phyloP scores from a whole-genome alignment of 2,797 vertebrate genomes.

The Furcifer pardalis region DNA sequence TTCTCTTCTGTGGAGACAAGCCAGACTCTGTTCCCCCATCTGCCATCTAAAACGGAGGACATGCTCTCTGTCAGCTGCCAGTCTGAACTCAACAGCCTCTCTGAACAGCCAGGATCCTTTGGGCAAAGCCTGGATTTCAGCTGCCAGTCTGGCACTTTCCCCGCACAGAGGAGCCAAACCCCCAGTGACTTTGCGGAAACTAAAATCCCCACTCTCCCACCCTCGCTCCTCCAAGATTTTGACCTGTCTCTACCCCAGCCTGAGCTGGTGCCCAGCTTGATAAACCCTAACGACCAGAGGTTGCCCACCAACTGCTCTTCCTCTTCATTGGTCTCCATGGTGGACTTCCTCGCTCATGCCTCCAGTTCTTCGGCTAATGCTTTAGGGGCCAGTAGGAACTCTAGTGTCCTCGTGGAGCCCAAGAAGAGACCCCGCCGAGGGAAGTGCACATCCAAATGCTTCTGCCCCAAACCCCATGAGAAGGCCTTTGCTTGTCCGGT shows the following conservation, averaged over 20 bases:
- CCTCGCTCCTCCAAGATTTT: constrained; percentile 41
- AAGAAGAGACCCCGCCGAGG: constrained; percentile 85
- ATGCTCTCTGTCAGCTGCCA: constrained; percentile 74
- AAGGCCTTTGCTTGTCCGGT: constrained; percentile 97
- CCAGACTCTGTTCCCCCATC: constrained; percentile 66
- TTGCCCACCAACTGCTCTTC: constrained; percentile 64
- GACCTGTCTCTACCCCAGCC: constrained; percentile 53
- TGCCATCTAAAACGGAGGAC: constrained; percentile 76
- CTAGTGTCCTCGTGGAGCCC: constrained; percentile 78
- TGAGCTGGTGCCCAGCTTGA: constrained; percentile 73
- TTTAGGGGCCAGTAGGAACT: constrained; percentile 77
- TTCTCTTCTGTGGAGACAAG: constrained; percentile 44
- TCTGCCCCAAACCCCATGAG: constrained; percentile 90
- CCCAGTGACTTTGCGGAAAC: constrained; percentile 53
- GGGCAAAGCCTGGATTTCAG: constrained; percentile 54
- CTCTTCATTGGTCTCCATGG: constrained; percentile 55
- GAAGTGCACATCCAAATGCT: constrained; percentile 87
- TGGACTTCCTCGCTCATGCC: constrained; percentile 74
- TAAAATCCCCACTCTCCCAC: constrained; percentile 59
- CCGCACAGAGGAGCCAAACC: fast-evolving
- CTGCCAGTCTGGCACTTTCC: constrained; percentile 63
- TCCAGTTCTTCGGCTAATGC: constrained; percentile 79
- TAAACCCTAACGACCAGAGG: constrained; percentile 76
- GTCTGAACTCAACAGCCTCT: constrained; percentile 69
- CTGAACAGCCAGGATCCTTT: constrained; percentile 49